A percentile compares a stretch with the other conserved stretches of the same genome.
These are phyloP conservation scores for Xestia c-nigrum DNA, from an alignment of 2,888 invertebrate genomes.

Conservation along the genomic window DNA sequence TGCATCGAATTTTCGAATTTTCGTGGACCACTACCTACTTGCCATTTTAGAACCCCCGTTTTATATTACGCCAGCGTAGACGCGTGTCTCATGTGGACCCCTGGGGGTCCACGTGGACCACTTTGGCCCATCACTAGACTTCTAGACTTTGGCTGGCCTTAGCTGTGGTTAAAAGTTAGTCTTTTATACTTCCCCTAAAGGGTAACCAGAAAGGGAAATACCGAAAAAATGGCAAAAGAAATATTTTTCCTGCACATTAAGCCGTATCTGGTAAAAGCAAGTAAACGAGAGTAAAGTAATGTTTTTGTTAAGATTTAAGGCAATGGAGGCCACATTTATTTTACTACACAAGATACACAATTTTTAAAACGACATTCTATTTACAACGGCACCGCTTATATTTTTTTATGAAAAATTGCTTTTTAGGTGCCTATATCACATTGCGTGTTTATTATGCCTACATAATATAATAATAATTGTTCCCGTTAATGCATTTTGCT, in stretches of 20 bases:
- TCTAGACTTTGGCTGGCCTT: not conserved
- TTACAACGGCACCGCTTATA: slow-evolving; percentile 14
- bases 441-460: slow-evolving; percentile 48
- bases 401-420: slow-evolving; percentile 29
- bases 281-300: slow-evolving; percentile 32
- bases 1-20: too few relatives aligned
- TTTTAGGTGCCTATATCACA: slow-evolving; percentile 14
- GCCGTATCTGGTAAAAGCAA: slow-evolving; percentile 31
- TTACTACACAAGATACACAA: slow-evolving; percentile 27
- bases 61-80: too few relatives aligned
- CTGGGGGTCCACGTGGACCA: too few relatives aligned
- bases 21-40: too few relatives aligned
- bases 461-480: slow-evolving; percentile 29
- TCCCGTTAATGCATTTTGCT: slow-evolving; percentile 51
- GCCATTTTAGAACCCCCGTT: too few relatives aligned
- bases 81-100: too few relatives aligned
- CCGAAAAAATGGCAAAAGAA: slow-evolving; percentile 19
- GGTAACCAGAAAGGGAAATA: slow-evolving; percentile 20
- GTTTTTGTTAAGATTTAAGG: slow-evolving; percentile 47
- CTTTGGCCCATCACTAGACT: too few relatives aligned
- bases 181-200: not conserved
- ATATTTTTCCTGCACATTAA: slow-evolving; percentile 40
- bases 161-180: not conserved
- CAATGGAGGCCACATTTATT: slow-evolving; percentile 29
- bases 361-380: slow-evolving; percentile 29